Conservation (phyloP, 2,113 vertebrate genomes). For the Polypterus bichir region DNA sequence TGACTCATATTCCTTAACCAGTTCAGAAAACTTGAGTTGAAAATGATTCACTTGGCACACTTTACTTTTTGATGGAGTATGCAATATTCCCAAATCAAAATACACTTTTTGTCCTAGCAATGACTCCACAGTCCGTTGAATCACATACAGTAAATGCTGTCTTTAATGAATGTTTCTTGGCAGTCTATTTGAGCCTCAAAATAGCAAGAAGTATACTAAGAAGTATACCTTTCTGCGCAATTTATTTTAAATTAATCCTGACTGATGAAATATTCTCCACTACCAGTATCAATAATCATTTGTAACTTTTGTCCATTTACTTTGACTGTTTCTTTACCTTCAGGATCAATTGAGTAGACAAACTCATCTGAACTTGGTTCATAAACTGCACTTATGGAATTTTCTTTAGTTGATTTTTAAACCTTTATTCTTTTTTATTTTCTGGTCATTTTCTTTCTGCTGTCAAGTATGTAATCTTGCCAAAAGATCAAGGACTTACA, state of each 20-base stretch:
- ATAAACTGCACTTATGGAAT: background rate
- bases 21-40: background rate
- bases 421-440: too few relatives aligned
- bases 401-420: background rate
- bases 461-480: too few relatives aligned
- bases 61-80: background rate
- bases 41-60: background rate
- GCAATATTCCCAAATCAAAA: background rate
- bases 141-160: slow-evolving; percentile 6
- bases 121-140: slow-evolving; percentile 10
- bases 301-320: background rate
- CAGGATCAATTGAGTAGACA: background rate
- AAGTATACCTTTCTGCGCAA: background rate
- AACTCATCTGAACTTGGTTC: background rate
- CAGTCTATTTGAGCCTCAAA: slow-evolving; percentile 1
- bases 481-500: too few relatives aligned
- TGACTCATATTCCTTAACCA: background rate
- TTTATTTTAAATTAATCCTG: background rate
- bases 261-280: background rate
- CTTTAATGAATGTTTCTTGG: background rate
- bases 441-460: too few relatives aligned
- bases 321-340: background rate
- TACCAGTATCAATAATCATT: background rate
- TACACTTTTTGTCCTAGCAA: slow-evolving; percentile 1
- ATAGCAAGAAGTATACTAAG: background rate